Conservation (phyloP, 2,888 invertebrate species). For the Cerastis rubricosa region DNA sequence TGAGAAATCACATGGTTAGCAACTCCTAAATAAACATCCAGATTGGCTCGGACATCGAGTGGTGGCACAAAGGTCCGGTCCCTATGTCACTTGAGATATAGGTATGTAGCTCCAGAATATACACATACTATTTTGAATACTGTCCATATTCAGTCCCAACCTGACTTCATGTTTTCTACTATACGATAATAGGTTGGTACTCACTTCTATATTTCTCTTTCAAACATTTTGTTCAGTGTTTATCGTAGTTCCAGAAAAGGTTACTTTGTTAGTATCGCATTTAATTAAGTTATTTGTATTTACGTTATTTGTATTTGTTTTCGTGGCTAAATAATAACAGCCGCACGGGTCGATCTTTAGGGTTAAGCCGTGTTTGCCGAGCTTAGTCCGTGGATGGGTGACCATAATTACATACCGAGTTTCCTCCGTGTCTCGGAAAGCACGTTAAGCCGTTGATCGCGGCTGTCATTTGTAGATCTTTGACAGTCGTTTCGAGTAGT, state of each 20-base stretch:
- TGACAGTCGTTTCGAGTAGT: too few species aligned
- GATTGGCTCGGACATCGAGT: constrained; percentile 38
- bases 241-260: background rate
- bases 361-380: too few species aligned
- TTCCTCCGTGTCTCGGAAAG: too few species aligned
- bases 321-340: too few species aligned
- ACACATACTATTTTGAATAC: constrained; percentile 11
- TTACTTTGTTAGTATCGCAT: background rate
- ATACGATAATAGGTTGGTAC: background rate
- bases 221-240: background rate
- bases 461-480: too few species aligned
- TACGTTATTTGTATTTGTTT: too few species aligned
- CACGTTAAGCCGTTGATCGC: too few species aligned
- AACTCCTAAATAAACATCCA: constrained; percentile 46
- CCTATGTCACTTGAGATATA: constrained; percentile 26
- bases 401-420: too few species aligned
- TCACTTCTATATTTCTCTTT: too few species aligned
- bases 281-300: background rate
- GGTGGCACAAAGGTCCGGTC: constrained; percentile 23
- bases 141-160: constrained; percentile 8
- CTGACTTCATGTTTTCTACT: background rate
- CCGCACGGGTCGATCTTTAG: too few species aligned
- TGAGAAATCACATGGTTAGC: constrained; percentile 35
- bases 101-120: constrained; percentile 7
- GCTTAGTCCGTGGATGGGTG: too few species aligned